Conservation (phyloP, 2,797 vertebrate genomes). For the Syndactyla subalaris region DNA sequence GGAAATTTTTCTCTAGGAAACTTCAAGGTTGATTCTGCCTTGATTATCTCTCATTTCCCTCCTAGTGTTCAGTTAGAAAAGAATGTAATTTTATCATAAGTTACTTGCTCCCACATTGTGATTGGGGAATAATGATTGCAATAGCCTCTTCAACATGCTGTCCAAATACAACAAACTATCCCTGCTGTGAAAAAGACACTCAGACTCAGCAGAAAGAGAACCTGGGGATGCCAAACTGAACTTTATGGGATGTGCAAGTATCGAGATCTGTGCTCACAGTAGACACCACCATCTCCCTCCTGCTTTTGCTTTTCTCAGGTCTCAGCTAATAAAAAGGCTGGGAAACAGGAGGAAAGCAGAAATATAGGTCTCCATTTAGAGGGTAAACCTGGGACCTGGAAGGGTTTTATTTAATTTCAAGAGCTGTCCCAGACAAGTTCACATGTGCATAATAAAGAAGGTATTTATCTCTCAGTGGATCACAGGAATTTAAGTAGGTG, state of each 20-base stretch:
- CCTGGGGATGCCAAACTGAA: not conserved
- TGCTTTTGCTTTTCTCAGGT: not conserved
- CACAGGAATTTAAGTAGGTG: not conserved
- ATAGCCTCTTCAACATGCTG: not conserved
- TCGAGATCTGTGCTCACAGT: not conserved
- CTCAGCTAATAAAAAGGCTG: not conserved
- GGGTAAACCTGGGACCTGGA: not conserved
- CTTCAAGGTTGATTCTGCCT: not conserved
- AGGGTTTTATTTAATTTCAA: not conserved
- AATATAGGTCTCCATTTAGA: not conserved
- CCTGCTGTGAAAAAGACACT: not conserved
- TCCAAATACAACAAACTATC: not conserved
- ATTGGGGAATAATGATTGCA: accelerated
- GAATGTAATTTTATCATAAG: not conserved
- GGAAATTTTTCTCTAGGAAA: not conserved
- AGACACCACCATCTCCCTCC: not conserved
- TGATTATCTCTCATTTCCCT: not conserved
- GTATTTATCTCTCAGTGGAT: not conserved
- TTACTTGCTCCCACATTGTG: not conserved
- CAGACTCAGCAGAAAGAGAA: not conserved
- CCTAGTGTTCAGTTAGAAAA: not conserved
- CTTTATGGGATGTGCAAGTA: not conserved
- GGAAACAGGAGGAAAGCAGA: not conserved
- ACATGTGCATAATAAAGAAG: not conserved
- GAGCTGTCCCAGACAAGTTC: not conserved